Evolutionary conservation across 2,888 invertebrate genomes (phyloP), one percentile per base, ranked within the genome.

Genomic region (Cataglyphis albicans): DNA sequence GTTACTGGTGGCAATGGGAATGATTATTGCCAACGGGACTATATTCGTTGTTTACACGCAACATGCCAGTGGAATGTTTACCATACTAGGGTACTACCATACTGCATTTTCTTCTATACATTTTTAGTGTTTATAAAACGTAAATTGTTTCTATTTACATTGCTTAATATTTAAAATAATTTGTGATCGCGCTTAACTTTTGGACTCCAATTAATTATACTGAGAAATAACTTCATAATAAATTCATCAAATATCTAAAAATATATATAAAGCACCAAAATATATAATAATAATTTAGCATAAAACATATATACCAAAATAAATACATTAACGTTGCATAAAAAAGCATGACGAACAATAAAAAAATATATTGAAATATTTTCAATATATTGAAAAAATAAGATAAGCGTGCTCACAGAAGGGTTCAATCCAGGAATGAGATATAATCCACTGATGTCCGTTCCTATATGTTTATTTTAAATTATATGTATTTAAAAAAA

Each of bases 21-120:
- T 29, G 38, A 9, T 55, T 0, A 2, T 65, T 21, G 68, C 38
- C 29, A 38, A 68, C 38, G 68, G 5, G 3, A 25, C 18, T 7
- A 29, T 76, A 9, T 76, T 76, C 29, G 38, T 76, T 7, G 1
- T 55, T 25, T 76, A 41, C 12, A 38, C 25, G 76, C 68, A 68
- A 12, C 76, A 76, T 4, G 55, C 25, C 29, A 68, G 18, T 35
- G 76, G 76, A 68, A 55, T 76, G 68, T 76, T 76, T n/a, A 25
- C 55, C n/a, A n/a, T 57, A 68, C 15, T 76, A 35, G 76, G 76
- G 76, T n/a, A n/a, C n/a, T n/a, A n/a, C n/a, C n/a, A n/a, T 76
- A 76, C 1, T 35, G 29, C 15, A n/a, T n/a, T n/a, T 52, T 52
- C n/a, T 12, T 48, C 25, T 57, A 32, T 18, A 38, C 18, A 35